A percentile compares a stretch with the other conserved stretches of the same genome.
Conservation (phyloP, 2,888 invertebrate species). For the Cantharis rustica region DNA sequence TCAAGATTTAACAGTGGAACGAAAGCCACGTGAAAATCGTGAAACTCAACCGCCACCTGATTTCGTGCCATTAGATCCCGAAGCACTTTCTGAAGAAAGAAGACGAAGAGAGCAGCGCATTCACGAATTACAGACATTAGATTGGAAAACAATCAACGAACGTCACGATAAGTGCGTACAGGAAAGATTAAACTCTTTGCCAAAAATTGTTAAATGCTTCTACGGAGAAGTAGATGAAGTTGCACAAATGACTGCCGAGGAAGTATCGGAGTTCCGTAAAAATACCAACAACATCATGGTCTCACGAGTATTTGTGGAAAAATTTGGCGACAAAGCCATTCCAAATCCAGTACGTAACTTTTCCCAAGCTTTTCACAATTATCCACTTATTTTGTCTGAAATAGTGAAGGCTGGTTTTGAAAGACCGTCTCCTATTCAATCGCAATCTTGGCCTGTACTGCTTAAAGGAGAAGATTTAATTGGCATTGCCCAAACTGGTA, state of each 20-base stretch:
- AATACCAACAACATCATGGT: conserved; percentile 78
- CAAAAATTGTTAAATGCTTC: conserved; percentile 77
- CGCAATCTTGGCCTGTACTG: conserved; percentile 94
- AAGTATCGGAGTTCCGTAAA: conserved; percentile 68
- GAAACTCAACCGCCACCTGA: conserved; percentile 1
- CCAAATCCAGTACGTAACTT: conserved; percentile 83
- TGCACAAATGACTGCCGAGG: conserved; percentile 64
- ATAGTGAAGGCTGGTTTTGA: conserved; percentile 80
- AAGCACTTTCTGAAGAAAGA: background rate
- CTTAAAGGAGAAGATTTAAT: conserved; percentile 91
- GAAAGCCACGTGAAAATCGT: conserved; percentile 18
- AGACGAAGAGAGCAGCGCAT: background rate
- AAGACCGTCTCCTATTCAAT: conserved; percentile 88
- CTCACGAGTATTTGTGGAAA: conserved; percentile 65
- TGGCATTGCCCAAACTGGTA: conserved; percentile 95
- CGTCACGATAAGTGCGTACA: conserved; percentile 37
- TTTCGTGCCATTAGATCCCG: rapidly evolving
- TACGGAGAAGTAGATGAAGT: conserved; percentile 79
- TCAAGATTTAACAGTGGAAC: conserved; percentile 48
- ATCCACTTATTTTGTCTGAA: conserved; percentile 83
- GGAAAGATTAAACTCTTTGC: conserved; percentile 67
- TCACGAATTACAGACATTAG: conserved; percentile 52
- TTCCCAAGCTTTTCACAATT: conserved; percentile 79
- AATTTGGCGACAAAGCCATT: conserved; percentile 54
- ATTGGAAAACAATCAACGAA: conserved; percentile 58